A percentile compares a stretch with the other conserved stretches of the same genome.
phyloP scores from a whole-genome alignment of 1,140 invertebrate species.

The Tribolium castaneum region DNA sequence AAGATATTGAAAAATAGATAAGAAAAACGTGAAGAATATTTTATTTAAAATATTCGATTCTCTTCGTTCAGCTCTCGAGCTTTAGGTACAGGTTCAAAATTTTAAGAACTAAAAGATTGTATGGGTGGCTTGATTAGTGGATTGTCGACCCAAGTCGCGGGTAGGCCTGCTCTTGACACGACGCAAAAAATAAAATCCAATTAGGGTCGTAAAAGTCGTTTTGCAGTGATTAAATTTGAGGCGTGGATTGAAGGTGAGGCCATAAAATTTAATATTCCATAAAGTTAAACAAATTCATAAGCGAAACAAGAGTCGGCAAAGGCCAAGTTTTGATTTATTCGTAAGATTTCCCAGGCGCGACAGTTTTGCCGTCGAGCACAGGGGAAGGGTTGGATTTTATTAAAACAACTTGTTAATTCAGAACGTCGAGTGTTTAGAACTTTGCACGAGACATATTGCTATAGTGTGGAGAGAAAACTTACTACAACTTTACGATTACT shows the following conservation, averaged over 20 bases:
- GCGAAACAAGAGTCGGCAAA: conserved; percentile 49
- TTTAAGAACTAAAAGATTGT: too few species aligned
- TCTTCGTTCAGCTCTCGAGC: too few species aligned
- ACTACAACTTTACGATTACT: conserved; percentile 45
- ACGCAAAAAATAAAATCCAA: background rate
- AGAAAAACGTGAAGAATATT: too few species aligned
- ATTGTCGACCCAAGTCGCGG: too few species aligned
- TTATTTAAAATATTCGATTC: too few species aligned
- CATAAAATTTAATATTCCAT: conserved; percentile 60
- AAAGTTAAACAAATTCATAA: conserved; percentile 61
- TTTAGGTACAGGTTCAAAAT: too few species aligned
- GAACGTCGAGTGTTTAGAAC: conserved; percentile 59
- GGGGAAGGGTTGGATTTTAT: conserved; percentile 61
- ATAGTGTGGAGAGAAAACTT: conserved; percentile 50
- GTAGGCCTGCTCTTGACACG: too few species aligned
- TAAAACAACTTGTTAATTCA: conserved; percentile 65
- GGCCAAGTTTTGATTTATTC: conserved; percentile 63
- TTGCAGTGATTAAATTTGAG: conserved; percentile 1
- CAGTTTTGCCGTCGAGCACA: conserved; percentile 52
- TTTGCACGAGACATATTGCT: conserved; percentile 54
- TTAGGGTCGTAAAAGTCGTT: conserved; percentile 14
- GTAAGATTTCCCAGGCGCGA: conserved; percentile 51
- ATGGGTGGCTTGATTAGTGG: too few species aligned
- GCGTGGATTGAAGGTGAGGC: conserved; percentile 37
- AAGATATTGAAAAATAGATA: too few species aligned